Conservation (phyloP, 2,888 invertebrate genomes). For the Melinaea marsaeus region DNA sequence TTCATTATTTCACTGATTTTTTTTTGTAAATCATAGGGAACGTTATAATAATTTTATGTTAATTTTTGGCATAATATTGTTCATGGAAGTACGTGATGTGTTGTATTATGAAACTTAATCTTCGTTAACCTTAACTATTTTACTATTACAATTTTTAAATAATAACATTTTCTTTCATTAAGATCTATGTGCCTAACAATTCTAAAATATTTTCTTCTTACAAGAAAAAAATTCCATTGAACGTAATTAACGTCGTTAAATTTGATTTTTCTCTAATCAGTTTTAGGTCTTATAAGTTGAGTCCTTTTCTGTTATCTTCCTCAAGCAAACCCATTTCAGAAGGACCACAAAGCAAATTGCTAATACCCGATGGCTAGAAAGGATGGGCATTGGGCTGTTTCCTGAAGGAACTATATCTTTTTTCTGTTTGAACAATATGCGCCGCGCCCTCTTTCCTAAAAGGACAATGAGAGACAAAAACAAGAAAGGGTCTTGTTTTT, state of each 20-base stretch:
- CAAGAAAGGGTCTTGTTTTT: conserved; percentile 25
- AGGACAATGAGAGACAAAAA: conserved; percentile 26
- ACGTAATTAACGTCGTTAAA: conserved; percentile 1
- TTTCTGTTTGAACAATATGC: conserved; percentile 40
- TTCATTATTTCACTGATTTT: no score
- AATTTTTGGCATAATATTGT: no score
- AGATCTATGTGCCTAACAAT: no score
- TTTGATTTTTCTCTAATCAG: conserved; percentile 6
- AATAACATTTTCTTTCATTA: no score
- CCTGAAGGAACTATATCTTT: conserved; percentile 63
- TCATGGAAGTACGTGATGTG: no score
- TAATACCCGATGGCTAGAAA: conserved; percentile 64
- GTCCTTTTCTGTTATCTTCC: conserved; percentile 38
- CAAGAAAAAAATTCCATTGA: conserved; percentile 16
- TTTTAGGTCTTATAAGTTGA: conserved; percentile 25
- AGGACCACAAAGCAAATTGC: conserved; percentile 64
- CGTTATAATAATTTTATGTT: no score
- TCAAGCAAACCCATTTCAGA: conserved; percentile 46
- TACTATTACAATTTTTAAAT: no score
- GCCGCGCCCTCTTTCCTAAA: conserved; percentile 10
- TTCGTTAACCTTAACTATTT: no score
- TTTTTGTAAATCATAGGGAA: no score
- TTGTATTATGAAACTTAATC: no score
- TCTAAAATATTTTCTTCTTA: conserved; percentile 7
- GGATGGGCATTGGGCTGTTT: conserved; percentile 65